Evolutionary conservation across 2,888 invertebrate genomes (phyloP), one percentile per base, ranked within the genome.

Genomic region (Lottia gigantea): DNA sequence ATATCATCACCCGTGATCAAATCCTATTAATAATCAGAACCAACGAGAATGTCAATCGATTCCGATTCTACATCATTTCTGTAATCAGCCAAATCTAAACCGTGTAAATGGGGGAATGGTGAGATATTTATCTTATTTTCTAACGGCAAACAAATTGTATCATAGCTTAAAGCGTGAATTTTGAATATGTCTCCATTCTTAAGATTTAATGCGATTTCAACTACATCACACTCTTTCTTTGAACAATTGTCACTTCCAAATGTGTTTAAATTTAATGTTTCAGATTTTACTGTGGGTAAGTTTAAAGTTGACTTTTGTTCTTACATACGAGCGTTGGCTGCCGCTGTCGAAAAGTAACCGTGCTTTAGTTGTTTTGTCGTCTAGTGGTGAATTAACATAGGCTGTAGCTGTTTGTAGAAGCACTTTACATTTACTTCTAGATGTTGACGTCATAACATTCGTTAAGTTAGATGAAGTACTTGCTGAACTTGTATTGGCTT

Each of bases 391-490:
- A 4, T 14, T 23, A 3, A 45, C 45, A 64, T 40, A 64, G 3
- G 64, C 64, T 45, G 64, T 64, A 45, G 64, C 64, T 64, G 45
- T 64, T 45, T 64, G 45, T n/a, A 64, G 23, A 40, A 45, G 14
- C 25, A 45, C 64, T 45, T 64, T 64, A 40, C 23, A 31, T 64
- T 64, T 40, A 23, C 40, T 64, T 12, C 45, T 64, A 7, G 25
- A 26, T 15, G 64, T 46, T 64, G 64, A 23, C 40, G 64, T 64
- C 23, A 45, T 64, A 46, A 46, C 23, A 64, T 31, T 45, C 4
- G 31, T 64, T 14, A 23, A 31, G 45, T 64, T 46, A 16, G 12
- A 26, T 46, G 45, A 45, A 19, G 16, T 64, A n/a, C 14, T 45
- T 40, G 45, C 23, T 45, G 19, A 4, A 23, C 45, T 31, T 45